Percentiles rank a stretch among this genome's conserved stretches.
These are phyloP conservation scores for Anthophora plumipes DNA, from an alignment of 2,888 invertebrate genomes.

Conservation along the genomic window DNA sequence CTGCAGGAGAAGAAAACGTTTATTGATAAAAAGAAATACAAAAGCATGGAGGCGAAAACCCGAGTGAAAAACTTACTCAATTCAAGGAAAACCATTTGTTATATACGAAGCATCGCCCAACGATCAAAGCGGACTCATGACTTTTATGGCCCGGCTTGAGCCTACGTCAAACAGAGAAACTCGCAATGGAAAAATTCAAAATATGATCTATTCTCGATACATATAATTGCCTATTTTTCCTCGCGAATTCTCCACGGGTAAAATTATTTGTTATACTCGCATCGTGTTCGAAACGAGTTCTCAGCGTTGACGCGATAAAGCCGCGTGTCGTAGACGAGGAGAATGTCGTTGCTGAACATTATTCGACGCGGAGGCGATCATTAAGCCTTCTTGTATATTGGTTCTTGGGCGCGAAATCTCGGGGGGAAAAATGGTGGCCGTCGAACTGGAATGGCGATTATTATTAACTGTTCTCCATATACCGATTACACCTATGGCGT, in stretches of 20 bases:
- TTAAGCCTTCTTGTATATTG: slow-evolving; percentile 7
- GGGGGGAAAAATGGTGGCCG: slow-evolving; percentile 17
- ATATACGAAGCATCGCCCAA: no score
- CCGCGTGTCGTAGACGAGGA: background rate
- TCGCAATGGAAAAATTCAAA: no score
- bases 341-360: slow-evolving; percentile 17
- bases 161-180: no score
- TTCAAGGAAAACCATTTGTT: no score
- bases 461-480: slow-evolving; percentile 32
- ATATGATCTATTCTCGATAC: no score
- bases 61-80: no score
- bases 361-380: slow-evolving; percentile 33
- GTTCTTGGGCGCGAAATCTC: slow-evolving; percentile 4
- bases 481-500: background rate
- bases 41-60: no score
- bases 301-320: background rate
- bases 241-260: slow-evolving; percentile 19
- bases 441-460: slow-evolving; percentile 28
- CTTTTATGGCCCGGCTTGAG: no score
- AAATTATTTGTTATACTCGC: slow-evolving; percentile 26
- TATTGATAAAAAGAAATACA: no score
- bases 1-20: no score
- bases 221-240: slow-evolving; percentile 4
- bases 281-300: slow-evolving; percentile 36
- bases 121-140: no score